Base-by-base conservation (phyloP, 1,140 invertebrate species). In the Orussus abietinus region DNA sequence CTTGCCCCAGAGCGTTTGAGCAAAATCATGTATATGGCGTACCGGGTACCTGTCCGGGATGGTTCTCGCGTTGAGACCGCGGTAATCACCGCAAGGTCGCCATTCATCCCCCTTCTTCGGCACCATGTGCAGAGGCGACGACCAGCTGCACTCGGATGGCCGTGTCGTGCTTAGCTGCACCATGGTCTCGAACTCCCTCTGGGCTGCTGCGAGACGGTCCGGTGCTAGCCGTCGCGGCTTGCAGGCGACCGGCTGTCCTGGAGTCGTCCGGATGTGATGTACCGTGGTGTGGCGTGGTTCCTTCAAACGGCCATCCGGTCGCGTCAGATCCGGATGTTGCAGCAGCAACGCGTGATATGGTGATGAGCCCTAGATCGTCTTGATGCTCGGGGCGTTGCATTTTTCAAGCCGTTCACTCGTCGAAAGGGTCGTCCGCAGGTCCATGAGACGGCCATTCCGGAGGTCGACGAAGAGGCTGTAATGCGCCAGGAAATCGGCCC, bases 61-160 rank as follows among this genome's bases (percentile, higher is more conserved):
- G 10, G 44, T 46, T 14, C 55, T 14, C 4, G 37, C 18, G 43
- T 75, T 72, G 0, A 76, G 44, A 3, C 13, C 26, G 6, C 65
- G 30, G 36, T 69, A 75, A 35, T 76, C 65, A 0, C 69, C 61
- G 47, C 60, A 58, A 0, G 58, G 53, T n/a, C 64, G 36, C 44
- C 48, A 64, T 1, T 49, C 43, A 3, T 60, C 66, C 28, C 53
- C 50, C 21, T 50, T 47, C 37, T 75, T 74, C 0, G 55, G 51
- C 4, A 64, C 58, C 38, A 73, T 47, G 20, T 69, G 59, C 5
- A 71, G 38, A 5, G 69, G 62, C 15, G 49, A 59, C 2, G 70
- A 52, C 66, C 68, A 77, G 3, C 44, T 30, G 34, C 49, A 51
- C 9, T 50, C 36, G 6, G 49, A 63, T 3, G 51, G 57, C 32